Percentiles rank a stretch among this genome's conserved stretches.
Evolutionary conservation across 1,140 invertebrate species (phyloP).

Genomic region (Phocides pigmalion): DNA sequence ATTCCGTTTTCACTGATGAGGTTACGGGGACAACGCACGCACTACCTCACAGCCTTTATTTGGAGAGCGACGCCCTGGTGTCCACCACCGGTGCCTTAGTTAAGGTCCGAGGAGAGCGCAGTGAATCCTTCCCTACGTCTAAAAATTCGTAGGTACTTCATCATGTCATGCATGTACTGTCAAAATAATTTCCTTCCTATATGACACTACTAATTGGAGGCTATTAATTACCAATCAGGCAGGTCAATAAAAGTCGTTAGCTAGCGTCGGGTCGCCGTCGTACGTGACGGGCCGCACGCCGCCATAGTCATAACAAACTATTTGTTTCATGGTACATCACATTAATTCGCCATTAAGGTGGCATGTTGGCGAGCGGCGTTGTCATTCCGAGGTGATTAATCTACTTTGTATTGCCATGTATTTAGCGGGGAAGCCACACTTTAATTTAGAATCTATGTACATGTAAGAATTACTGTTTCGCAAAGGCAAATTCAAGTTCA

Average conservation of each 20-base stretch:
- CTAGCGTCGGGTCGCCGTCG: not conserved
- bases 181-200: not conserved
- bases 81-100: too few relatives aligned
- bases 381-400: constrained; percentile 23
- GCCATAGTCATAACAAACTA: constrained; percentile 42
- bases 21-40: too few relatives aligned
- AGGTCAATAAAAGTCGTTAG: constrained; percentile 7
- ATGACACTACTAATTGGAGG: not conserved
- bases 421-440: too few relatives aligned
- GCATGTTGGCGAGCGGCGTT: constrained; percentile 8
- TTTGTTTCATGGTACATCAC: constrained; percentile 34
- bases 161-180: not conserved
- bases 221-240: constrained; percentile 6
- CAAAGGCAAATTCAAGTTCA: too few relatives aligned
- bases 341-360: constrained; percentile 30
- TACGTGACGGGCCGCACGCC: constrained; percentile 15
- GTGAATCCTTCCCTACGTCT: too few relatives aligned
- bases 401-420: constrained; percentile 1
- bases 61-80: too few relatives aligned
- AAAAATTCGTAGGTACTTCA: not conserved
- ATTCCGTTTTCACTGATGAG: too few relatives aligned
- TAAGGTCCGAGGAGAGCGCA: too few relatives aligned
- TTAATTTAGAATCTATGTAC: too few relatives aligned
- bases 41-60: too few relatives aligned
- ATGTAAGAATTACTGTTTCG: too few relatives aligned